A percentile compares a stretch with the other conserved stretches of the same genome.
Conservation (phyloP, 1,140 invertebrate species). For the Prorops nasuta region DNA sequence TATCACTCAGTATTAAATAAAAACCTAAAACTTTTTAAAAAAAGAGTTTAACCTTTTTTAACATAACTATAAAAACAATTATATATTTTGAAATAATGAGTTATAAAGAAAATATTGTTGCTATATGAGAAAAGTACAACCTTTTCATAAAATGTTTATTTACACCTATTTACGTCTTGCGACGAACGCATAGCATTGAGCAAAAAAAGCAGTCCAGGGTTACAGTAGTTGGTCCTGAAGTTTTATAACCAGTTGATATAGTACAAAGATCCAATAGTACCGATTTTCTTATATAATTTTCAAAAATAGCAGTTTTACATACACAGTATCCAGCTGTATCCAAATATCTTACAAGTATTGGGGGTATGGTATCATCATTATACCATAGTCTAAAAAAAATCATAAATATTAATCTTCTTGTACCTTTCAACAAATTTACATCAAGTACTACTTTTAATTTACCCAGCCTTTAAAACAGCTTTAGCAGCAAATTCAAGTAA, state of each 20-base stretch:
- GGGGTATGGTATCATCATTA: conserved; percentile 60
- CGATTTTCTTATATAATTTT: conserved; percentile 47
- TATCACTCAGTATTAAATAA: neutral
- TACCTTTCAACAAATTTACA: conserved; percentile 14
- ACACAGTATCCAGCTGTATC: conserved; percentile 63
- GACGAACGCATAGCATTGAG: too few relatives aligned
- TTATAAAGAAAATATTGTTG: too few relatives aligned
- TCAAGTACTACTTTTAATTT: conserved; percentile 29
- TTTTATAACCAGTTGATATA: conserved; percentile 52
- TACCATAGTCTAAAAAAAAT: conserved; percentile 51
- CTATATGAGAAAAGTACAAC: too few relatives aligned
- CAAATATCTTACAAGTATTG: conserved; percentile 61
- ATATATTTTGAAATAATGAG: too few relatives aligned
- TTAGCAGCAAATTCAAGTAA: conserved; percentile 36
- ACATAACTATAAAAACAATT: conserved; percentile 45
- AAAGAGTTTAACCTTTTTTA: neutral
- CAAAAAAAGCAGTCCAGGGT: conserved; percentile 64
- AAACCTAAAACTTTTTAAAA: neutral
- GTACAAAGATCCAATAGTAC: conserved; percentile 46
- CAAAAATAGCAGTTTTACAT: conserved; percentile 62
- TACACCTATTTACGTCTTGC: too few relatives aligned
- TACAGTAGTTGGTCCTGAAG: conserved; percentile 42
- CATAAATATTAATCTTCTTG: neutral
- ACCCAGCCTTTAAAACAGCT: conserved; percentile 47
- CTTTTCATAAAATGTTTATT: too few relatives aligned